Evolutionary conservation across 2,888 invertebrate species (phyloP), one percentile per base, ranked within the genome.

Genomic region (Caenorhabditis wallacei): DNA sequence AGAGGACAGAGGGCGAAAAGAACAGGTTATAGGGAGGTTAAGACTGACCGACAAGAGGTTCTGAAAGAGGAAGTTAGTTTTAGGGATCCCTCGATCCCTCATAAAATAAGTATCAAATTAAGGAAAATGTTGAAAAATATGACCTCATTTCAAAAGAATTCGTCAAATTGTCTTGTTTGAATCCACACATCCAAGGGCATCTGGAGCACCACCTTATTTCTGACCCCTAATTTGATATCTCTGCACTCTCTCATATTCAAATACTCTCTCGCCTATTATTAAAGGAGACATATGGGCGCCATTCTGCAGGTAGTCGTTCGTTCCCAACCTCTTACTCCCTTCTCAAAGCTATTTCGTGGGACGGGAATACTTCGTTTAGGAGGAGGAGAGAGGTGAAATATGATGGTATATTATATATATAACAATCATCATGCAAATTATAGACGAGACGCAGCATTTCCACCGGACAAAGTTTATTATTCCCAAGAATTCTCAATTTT

Each of bases 251-350:
- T 51, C 16, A 26, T 7, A 10, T 22, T 24, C 13, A 1, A 11
- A 22, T 20, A 61, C 69, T 69, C 69, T 70, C 63, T 63, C 59
- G 0, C 35, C 43, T 26, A 59, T 78, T 46, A 56, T 78, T 63
- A 78, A 43, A 57, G 54, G 69, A 78, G 78, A 78, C 78, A 78
- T 78, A 78, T 78, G 78, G 78, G 69, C 78, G 78, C 75, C 75
- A 68, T 68, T 66, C 46, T 48, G 54, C 68, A 78, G 69, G 78
- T 69, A 78, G 76, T 46, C 69, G 59, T 61, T 54, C 63, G 24
- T 37, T 51, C 54, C 56, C 64, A 24, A 30, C 43, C 43, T 43
- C 46, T 48, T 18, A 3, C 4, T 18, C 46, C 18, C 46, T 40
- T 24, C 61, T 61, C 22, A 43, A 16, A 10, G 43, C 43, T 61